Conservation (phyloP, 2,888 invertebrate species). For the Drosophila lacicola region DNA sequence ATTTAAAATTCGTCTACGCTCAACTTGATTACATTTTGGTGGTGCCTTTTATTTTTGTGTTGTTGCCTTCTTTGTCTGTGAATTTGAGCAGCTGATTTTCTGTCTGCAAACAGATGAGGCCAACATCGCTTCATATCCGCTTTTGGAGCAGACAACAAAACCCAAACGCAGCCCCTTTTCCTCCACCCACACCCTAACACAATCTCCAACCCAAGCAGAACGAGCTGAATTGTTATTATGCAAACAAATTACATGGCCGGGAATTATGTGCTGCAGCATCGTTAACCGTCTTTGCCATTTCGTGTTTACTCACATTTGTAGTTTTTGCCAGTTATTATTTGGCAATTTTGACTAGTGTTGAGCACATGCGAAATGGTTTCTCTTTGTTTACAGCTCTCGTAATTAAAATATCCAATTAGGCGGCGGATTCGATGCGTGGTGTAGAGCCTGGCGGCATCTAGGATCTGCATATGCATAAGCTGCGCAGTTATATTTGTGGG, state of each 20-base stretch:
- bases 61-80: constrained; percentile 53
- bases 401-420: constrained; percentile 78
- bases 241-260: constrained; percentile 73
- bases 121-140: constrained; percentile 55
- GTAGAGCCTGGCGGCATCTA: background rate
- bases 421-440: constrained; percentile 17
- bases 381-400: constrained; percentile 57
- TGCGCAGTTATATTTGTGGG: background rate
- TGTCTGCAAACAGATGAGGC: constrained; percentile 68
- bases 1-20: constrained; percentile 16
- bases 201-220: constrained; percentile 15
- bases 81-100: constrained; percentile 76
- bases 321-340: constrained; percentile 59
- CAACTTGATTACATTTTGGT: constrained; percentile 19
- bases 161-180: background rate
- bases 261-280: constrained; percentile 38
- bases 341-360: constrained; percentile 57
- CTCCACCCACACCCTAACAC: constrained; percentile 9
- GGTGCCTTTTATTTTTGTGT: background rate
- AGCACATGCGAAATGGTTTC: constrained; percentile 20
- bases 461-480: constrained; percentile 39
- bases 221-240: constrained; percentile 71
- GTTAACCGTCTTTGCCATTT: constrained; percentile 46
- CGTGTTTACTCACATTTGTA: constrained; percentile 4
- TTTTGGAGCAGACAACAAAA: constrained; percentile 18